Percentiles rank a stretch among this genome's conserved stretches.
Conservation (phyloP, 2,113 vertebrate genomes). For the Vanacampus margaritifer region DNA sequence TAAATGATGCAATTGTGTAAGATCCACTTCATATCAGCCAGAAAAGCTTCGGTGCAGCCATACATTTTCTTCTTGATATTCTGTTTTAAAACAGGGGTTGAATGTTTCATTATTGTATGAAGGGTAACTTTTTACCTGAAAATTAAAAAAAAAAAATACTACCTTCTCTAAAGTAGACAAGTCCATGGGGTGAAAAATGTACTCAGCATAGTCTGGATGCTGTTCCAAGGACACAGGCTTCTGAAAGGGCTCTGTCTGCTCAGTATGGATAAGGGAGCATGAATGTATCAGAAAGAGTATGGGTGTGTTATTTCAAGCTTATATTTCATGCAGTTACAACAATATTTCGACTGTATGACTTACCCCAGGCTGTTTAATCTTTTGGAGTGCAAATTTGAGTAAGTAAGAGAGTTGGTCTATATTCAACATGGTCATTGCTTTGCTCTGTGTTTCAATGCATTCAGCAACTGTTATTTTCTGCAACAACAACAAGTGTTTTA, state of each 20-base stretch:
- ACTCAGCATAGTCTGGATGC: slow-evolving; percentile 96
- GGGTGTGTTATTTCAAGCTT: neutral
- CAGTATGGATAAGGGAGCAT: slow-evolving; percentile 14
- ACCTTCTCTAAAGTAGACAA: slow-evolving; percentile 97
- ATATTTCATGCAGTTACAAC: neutral
- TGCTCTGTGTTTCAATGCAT: slow-evolving; percentile 99
- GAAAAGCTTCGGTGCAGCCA: slow-evolving; percentile 96
- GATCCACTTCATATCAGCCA: slow-evolving; percentile 98
- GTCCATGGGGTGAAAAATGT: slow-evolving; percentile 99
- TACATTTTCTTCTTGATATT: slow-evolving; percentile 99
- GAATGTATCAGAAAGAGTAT: neutral
- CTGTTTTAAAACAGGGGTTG: slow-evolving; percentile 56
- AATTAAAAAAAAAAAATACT: slow-evolving; percentile 15
- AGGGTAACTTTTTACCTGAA: neutral
- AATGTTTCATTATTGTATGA: neutral
- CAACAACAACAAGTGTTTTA: slow-evolving; percentile 29
- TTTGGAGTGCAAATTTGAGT: slow-evolving; percentile 98
- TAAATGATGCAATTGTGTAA: slow-evolving; percentile 99
- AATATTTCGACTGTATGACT: slow-evolving; percentile 47
- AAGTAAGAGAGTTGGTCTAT: slow-evolving; percentile 95
- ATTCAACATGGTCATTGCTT: slow-evolving; percentile 97
- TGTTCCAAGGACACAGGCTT: slow-evolving; percentile 96
- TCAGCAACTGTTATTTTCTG: slow-evolving; percentile 99
- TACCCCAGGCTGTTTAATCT: slow-evolving; percentile 99
- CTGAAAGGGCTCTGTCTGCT: slow-evolving; percentile 95